These are phyloP conservation scores for Macquaria ambigua DNA, from an alignment of 2,113 vertebrate species.

Conservation along the genomic window DNA sequence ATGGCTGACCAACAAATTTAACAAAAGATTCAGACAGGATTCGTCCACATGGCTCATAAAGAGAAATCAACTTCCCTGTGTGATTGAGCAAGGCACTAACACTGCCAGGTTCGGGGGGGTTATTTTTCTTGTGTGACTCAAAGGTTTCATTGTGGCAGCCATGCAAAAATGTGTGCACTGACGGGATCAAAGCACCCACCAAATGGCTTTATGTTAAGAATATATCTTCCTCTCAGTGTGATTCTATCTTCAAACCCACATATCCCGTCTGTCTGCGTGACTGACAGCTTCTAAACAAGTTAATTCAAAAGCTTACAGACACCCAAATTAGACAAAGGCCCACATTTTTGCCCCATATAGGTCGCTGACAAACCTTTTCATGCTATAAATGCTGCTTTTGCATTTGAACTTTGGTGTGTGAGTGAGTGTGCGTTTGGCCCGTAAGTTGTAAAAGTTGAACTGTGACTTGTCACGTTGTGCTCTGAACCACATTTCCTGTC, in stretches of 20 bases:
- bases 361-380: constrained; percentile 44
- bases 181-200: constrained; percentile 50
- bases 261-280: constrained; percentile 39
- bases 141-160: constrained; percentile 32
- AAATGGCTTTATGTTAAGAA: constrained; percentile 54
- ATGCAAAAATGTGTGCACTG: neutral
- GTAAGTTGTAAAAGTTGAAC: constrained; percentile 72
- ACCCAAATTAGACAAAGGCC: constrained; percentile 61
- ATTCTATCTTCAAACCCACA: constrained; percentile 28
- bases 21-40: neutral
- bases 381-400: constrained; percentile 41
- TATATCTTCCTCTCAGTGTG: constrained; percentile 24
- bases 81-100: constrained; percentile 9
- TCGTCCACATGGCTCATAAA: neutral
- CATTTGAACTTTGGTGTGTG: constrained; percentile 54
- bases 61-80: constrained; percentile 17
- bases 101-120: neutral
- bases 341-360: constrained; percentile 55
- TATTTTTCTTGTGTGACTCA: constrained; percentile 15
- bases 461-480: constrained; percentile 65
- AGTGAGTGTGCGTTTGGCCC: constrained; percentile 11
- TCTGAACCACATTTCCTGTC: constrained; percentile 73
- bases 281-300: constrained; percentile 56
- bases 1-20: neutral
- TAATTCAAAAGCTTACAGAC: constrained; percentile 47